Evolutionary conservation across 2,888 invertebrate species (phyloP).

Genomic region (Volucella inflata): DNA sequence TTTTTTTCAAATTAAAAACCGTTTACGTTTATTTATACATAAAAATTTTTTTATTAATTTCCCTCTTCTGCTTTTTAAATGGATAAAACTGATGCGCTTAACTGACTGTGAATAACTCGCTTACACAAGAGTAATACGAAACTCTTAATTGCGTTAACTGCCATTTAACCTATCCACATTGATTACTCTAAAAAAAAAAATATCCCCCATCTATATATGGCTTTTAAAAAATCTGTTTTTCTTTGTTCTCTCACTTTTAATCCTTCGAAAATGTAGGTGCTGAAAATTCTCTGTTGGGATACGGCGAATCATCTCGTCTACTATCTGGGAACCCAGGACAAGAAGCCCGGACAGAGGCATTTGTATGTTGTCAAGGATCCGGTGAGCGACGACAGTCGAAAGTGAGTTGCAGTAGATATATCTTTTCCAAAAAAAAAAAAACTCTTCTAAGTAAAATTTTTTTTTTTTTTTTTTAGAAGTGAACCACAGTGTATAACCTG

Average conservation of each 20-base stretch:
- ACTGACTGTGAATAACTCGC: slow-evolving; percentile 70
- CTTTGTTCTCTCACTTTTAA: neutral
- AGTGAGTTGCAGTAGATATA: slow-evolving; percentile 82
- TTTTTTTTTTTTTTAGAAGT: slow-evolving; percentile 79
- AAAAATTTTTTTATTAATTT: slow-evolving; percentile 26
- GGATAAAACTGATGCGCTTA: slow-evolving; percentile 53
- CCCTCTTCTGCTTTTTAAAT: slow-evolving; percentile 52
- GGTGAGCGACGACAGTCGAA: slow-evolving; percentile 86
- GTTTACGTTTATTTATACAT: slow-evolving; percentile 2
- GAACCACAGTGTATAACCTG: slow-evolving; percentile 95
- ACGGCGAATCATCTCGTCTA: slow-evolving; percentile 92
- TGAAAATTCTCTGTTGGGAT: slow-evolving; percentile 93
- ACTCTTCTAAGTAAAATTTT: neutral
- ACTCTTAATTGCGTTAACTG: slow-evolving; percentile 46
- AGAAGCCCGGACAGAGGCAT: slow-evolving; percentile 93
- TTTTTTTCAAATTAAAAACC: neutral
- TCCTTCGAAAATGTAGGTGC: slow-evolving; percentile 78
- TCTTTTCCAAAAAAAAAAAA: slow-evolving; percentile 8
- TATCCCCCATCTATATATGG: neutral
- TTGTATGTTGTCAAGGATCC: slow-evolving; percentile 93
- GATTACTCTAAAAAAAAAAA: slow-evolving; percentile 12
- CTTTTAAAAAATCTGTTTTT: slow-evolving; percentile 7
- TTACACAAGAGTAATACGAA: slow-evolving; percentile 55
- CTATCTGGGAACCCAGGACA: slow-evolving; percentile 91
- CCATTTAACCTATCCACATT: slow-evolving; percentile 58